Base-by-base conservation (phyloP, 1,140 invertebrate genomes). In the Stegodyphus mimosarum region DNA sequence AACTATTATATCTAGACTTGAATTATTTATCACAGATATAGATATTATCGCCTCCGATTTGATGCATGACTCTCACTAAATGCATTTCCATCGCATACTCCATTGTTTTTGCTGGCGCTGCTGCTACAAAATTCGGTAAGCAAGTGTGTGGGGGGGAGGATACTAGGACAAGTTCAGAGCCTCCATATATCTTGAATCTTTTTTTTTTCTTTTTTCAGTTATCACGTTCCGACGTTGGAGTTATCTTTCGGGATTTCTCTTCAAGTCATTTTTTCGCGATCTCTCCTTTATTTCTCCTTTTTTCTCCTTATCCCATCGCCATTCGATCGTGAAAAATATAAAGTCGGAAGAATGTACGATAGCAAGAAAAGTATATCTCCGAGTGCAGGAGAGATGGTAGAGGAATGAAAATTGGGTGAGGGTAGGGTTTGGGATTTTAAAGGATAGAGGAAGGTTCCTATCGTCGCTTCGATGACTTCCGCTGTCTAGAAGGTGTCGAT, bases 301-400 rank as follows among this genome's bases (percentile, higher is more conserved):
- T 17, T 50, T 33, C 33, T 50, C 70, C 70, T 72, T 63, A 75
- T 75, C 55, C 73, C 73, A 63, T 75, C 52, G 51, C 48, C 73
- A 75, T 63, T 75, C 52, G 7, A 63, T 75, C 73, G 73, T 75
- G 73, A 75, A 75, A 75, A 75, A 63, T 75, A 75, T 75, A 75
- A 75, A 75, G 73, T 75, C 73, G 18, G 63, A 6, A 60, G 63
- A 55, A 75, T 75, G 73, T 63, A 75, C 55, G 73, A 63, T 64
- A 17, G 13, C 73, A n/a, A 75, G 48, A 75, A 64, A 75, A 75
- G 33, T 18, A 69, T 5, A 69, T 33, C 33, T 33, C 33, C 33
- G 33, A 33, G 33, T 33, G 33, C 33, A 33, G 33, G 33, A 33
- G 33, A 33, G 33, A 33, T 33, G 33, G 33, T 55, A 52, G 11